Evolutionary conservation across 64 coral and sea anemone genomes (phyloP), one percentile per base, ranked within the genome.

Genomic region (Anthopleura sola): DNA sequence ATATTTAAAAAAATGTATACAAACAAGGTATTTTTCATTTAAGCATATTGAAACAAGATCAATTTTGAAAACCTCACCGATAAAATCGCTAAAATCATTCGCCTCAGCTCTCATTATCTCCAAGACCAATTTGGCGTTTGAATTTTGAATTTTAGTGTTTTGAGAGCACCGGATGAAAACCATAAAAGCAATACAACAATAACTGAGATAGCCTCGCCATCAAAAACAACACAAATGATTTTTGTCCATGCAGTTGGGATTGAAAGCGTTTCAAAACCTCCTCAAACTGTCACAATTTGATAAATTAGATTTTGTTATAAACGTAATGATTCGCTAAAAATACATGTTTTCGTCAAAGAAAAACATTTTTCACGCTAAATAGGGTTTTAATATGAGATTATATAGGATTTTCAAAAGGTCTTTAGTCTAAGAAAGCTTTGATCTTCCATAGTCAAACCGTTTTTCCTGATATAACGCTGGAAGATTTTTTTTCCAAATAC

Each of bases 131-230:
- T 62, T 62, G n/a, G 58, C 58, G n/a, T 62, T 62, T 62, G 58
- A 26, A 62, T 62, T 62, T 62, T 62, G 58, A 10, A 62, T n/a
- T 62, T 62, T 62, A 53, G 50, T 53, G 16, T 13, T 17, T 53
- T 53, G 28, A 71, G 66, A 32, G 66, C 16, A 36, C 66, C 66
- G 66, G 66, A 71, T 71, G 29, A 29, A 28, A 71, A 34, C 10
- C n/a, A 71, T 71, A 71, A 71, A 71, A 71, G 66, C 66, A 71
- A 71, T 71, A 71, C 58, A 62, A 62, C 58, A 62, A 62, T 62
- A 62, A 53, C 50, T 53, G 50, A 62, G 58, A 62, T 62, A 62
- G 58, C n/a, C 58, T 62, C 24, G 7, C 21, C 58, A 62, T 71
- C 12, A 71, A 71, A 71, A 71, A 71, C 66, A 71, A 71, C 66